Percentiles rank a stretch among this genome's conserved stretches.
phyloP scores from a whole-genome alignment of 2,888 invertebrate genomes.

The Acleris sparsana region DNA sequence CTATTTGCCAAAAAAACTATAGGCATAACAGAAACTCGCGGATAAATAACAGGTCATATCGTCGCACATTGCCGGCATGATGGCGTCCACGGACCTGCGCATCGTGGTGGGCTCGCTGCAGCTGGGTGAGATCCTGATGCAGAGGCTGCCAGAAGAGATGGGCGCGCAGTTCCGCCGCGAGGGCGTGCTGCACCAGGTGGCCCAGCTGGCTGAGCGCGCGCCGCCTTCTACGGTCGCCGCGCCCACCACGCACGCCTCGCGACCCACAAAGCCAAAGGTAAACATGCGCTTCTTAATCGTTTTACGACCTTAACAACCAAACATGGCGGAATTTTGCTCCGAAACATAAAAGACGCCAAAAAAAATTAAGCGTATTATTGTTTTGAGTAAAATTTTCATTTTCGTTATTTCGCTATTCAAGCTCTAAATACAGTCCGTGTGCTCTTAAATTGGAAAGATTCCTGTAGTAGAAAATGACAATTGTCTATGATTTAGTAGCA shows the following conservation, averaged over 20 bases:
- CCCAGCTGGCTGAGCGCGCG: slow-evolving; percentile 58
- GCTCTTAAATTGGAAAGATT: too few relatives aligned
- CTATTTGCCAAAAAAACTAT: too few relatives aligned
- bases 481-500: too few relatives aligned
- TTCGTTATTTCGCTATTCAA: too few relatives aligned
- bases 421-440: too few relatives aligned
- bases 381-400: too few relatives aligned
- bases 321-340: too few relatives aligned
- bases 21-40: too few relatives aligned
- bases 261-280: slow-evolving; percentile 77
- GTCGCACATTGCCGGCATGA: slow-evolving; percentile 99
- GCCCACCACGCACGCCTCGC: slow-evolving; percentile 65
- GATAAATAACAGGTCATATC: slow-evolving; percentile 86
- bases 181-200: slow-evolving; percentile 97
- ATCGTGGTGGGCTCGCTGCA: slow-evolving; percentile 98
- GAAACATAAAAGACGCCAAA: too few relatives aligned
- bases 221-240: slow-evolving; percentile 43
- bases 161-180: slow-evolving; percentile 97
- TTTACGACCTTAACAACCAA: not conserved
- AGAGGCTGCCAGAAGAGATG: slow-evolving; percentile 97
- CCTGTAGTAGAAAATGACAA: too few relatives aligned
- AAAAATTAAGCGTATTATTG: too few relatives aligned
- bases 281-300: not conserved
- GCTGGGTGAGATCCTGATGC: slow-evolving; percentile 98
- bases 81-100: slow-evolving; percentile 97